Percentiles rank a stretch among this genome's conserved stretches.
phyloP scores from a whole-genome alignment of 2,888 invertebrate genomes.

The Drosophila planitibia region DNA sequence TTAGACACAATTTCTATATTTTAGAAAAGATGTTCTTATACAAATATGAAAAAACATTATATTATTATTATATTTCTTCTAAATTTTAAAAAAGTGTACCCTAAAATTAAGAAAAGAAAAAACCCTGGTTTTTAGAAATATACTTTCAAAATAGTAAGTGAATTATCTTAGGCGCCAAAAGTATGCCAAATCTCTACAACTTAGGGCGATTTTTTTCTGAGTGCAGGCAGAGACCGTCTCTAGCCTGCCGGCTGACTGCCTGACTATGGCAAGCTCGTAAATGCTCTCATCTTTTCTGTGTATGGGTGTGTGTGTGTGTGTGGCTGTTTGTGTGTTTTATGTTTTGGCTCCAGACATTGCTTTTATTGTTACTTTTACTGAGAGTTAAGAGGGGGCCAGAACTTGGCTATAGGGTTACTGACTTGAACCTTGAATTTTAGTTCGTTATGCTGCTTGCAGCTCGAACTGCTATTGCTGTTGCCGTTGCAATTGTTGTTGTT shows the following conservation, averaged over 20 bases:
- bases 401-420: slow-evolving; percentile 76
- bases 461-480: slow-evolving; percentile 39
- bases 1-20: not conserved
- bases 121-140: fast-evolving
- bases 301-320: slow-evolving; percentile 11
- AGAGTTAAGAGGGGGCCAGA: slow-evolving; percentile 52
- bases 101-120: not conserved
- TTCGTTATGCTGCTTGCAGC: slow-evolving; percentile 69
- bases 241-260: not conserved
- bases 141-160: not conserved
- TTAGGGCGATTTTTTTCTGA: not conserved
- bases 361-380: slow-evolving; percentile 68
- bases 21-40: not conserved
- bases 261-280: slow-evolving; percentile 24
- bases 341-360: slow-evolving; percentile 62
- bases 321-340: slow-evolving; percentile 55
- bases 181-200: not conserved
- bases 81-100: not conserved
- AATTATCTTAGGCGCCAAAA: not conserved
- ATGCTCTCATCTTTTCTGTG: slow-evolving; percentile 22
- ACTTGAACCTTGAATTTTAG: slow-evolving; percentile 80
- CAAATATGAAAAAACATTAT: not conserved
- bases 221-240: not conserved
- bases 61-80: not conserved
- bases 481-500: slow-evolving; percentile 21